Base-by-base conservation (phyloP, 2,113 vertebrate genomes). In the Xiphias gladius region DNA sequence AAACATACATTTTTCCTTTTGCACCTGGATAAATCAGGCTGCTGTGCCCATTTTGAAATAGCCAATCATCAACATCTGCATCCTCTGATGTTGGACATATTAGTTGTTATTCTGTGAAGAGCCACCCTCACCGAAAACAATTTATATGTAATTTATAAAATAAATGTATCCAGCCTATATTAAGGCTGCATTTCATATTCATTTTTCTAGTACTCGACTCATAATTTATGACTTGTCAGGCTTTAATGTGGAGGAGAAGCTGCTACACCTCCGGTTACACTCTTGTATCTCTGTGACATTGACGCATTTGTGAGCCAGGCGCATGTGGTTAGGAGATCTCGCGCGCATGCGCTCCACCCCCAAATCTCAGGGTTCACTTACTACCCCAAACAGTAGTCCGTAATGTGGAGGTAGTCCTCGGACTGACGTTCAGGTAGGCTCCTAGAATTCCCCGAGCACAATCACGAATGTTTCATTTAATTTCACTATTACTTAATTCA, bases 311-410 rank as follows among this genome's bases (percentile, higher is more conserved):
- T 80, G 68, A 88, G 63, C 67, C 39, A 67, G 76, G 90, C 85
- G 88, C 94, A 86, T 94, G 95, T 94, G 91, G 90, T 81, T 35
- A 48, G 28, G 30, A 72, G 72, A 50, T 35, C 19, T 7, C 1
- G 0, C 1, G 87, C 94, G 94, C 95, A 91, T 94, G 94, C 93
- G 93, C 88, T 52, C 2, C n/a, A 26, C 70, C 37, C 43, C 75
- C 85, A 89, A 86, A 88, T 88, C 84, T 86, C n/a, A 66, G 63
- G 82, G 83, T 79, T 86, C 76, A 81, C 70, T 78, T 62, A 35
- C 59, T 64, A 20, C 39, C 55, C 59, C 41, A 58, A 82, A 76
- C 74, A 61, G 70, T 28, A 24, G 59, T 84, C 26, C 50, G 57
- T 68, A 41, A 67, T 48, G 0, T 32, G n/a, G 22, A 80, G 72